phyloP scores from a whole-genome alignment of 2,113 vertebrate species.

The Seriola rivoliana region DNA sequence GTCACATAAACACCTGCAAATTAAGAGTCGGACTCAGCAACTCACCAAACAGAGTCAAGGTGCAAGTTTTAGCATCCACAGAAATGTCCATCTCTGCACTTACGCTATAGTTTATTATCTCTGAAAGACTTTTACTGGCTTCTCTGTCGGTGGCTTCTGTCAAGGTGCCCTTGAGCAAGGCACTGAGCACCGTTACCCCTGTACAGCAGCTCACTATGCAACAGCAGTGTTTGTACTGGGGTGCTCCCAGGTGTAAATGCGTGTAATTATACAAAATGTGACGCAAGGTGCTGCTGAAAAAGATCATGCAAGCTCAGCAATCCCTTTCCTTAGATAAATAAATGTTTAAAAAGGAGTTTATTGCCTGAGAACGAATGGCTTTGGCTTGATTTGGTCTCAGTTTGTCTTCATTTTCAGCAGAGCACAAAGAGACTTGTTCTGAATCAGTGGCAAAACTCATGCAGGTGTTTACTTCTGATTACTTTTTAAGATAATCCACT shows the following conservation, averaged over 20 bases:
- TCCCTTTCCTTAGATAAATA: conserved; percentile 23
- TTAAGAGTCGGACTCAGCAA: conserved; percentile 24
- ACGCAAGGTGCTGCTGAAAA: conserved; percentile 27
- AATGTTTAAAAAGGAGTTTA: conserved; percentile 25
- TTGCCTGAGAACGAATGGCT: conserved; percentile 7
- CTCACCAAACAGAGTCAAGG: conserved; percentile 15
- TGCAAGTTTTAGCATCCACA: background rate
- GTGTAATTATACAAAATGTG: conserved; percentile 41
- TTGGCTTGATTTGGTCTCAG: conserved; percentile 17
- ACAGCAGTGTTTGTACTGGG: conserved; percentile 39
- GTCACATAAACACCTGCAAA: conserved; percentile 74
- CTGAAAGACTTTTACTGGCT: conserved; percentile 12
- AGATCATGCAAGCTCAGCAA: conserved; percentile 31
- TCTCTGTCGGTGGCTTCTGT: background rate
- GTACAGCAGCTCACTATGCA: conserved; percentile 7
- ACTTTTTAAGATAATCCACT: conserved; percentile 46
- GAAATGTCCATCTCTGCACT: background rate
- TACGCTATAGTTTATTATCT: background rate
- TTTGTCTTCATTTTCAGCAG: conserved; percentile 30
- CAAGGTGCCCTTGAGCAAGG: conserved; percentile 42
- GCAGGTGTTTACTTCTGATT: conserved; percentile 61
- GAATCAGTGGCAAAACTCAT: conserved; percentile 43
- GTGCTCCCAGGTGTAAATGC: conserved; percentile 36
- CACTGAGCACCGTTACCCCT: background rate
- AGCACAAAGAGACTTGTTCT: conserved; percentile 47